Evolutionary conservation across 2,113 vertebrate species (phyloP).

Genomic region (Cathartes aura): DNA sequence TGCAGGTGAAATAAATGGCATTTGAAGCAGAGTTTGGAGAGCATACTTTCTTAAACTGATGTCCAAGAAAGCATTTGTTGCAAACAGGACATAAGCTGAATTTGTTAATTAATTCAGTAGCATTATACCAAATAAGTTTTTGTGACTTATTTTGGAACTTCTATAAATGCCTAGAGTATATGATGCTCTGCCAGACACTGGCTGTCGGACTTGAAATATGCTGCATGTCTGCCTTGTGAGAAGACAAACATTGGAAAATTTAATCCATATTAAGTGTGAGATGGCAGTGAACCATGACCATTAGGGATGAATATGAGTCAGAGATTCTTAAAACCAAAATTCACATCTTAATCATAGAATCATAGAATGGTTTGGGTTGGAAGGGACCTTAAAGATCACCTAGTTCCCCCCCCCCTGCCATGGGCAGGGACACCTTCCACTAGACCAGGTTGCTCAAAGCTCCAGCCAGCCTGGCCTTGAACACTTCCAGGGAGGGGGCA

Average conservation of each 20-base stretch:
- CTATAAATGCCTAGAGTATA: background rate
- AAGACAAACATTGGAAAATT: background rate
- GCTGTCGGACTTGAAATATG: background rate
- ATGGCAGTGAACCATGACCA: background rate
- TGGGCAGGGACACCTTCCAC: no score
- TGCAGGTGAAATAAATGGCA: background rate
- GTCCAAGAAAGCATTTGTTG: background rate
- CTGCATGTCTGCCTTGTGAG: background rate
- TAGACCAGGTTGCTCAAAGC: no score
- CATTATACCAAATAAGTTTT: background rate
- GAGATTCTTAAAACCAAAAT: background rate
- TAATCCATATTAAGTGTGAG: background rate
- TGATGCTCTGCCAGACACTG: background rate
- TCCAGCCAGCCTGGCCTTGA: no score
- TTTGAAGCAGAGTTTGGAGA: background rate
- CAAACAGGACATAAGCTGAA: background rate
- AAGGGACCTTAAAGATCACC: no score
- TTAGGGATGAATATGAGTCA: background rate
- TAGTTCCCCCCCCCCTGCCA: no score
- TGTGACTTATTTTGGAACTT: background rate
- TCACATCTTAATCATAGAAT: background rate
- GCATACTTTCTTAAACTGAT: background rate
- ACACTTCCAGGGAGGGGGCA: no score
- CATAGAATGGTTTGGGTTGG: no score
- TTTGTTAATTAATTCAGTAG: background rate